Percentiles rank a stretch among this genome's conserved stretches.
These are phyloP conservation scores for Micronycteris hirsuta DNA, from an alignment of 2,113 vertebrate genomes.

Conservation along the genomic window DNA sequence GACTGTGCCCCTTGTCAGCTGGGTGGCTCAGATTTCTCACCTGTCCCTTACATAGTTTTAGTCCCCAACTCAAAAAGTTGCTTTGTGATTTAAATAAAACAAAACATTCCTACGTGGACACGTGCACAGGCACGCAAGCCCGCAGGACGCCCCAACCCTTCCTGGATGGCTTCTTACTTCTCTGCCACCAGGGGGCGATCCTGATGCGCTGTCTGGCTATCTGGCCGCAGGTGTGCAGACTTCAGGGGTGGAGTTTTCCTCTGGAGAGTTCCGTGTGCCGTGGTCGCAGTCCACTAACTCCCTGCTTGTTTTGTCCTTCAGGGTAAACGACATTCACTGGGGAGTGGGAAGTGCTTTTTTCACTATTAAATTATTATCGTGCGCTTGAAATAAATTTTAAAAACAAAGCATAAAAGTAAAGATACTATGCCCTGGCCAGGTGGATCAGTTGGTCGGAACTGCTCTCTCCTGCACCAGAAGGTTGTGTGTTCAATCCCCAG, in stretches of 20 bases:
- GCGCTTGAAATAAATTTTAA: not conserved
- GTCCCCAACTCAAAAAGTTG: not conserved
- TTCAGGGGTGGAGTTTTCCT: no score
- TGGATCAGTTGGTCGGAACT: no score
- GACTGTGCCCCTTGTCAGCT: not conserved
- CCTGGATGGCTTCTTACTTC: not conserved
- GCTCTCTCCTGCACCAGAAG: no score
- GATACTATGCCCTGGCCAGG: not conserved
- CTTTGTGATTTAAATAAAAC: not conserved
- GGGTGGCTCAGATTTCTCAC: not conserved
- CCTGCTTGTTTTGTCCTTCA: not conserved
- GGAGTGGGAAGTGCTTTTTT: not conserved
- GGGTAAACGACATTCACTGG: not conserved
- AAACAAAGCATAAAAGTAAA: not conserved
- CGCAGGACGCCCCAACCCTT: not conserved
- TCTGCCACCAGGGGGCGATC: slow-evolving; percentile 32
- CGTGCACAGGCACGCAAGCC: no score
- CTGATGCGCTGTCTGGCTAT: not conserved
- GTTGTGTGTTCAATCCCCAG: no score
- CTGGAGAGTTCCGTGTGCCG: rapidly evolving
- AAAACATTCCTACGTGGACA: not conserved
- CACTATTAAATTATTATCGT: not conserved
- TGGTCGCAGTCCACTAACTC: no score
- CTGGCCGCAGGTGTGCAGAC: rapidly evolving
- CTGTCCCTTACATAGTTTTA: not conserved